A percentile compares a stretch with the other conserved stretches of the same genome.
Evolutionary conservation across 1,140 invertebrate species (phyloP).

Genomic region (Pissodes strobi): DNA sequence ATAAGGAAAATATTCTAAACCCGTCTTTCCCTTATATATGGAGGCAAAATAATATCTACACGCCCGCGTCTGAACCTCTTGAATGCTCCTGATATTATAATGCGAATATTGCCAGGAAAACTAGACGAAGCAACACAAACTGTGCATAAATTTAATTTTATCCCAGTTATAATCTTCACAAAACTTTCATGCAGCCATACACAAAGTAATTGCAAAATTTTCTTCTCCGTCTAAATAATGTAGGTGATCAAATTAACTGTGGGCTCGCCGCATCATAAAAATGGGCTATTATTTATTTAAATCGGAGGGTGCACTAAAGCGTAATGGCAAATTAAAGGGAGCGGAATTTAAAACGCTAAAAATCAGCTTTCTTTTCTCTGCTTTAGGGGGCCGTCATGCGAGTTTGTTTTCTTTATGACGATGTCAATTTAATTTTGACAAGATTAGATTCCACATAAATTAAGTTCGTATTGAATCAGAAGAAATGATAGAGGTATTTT

Average conservation of each 20-base stretch:
- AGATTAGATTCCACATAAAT: no score
- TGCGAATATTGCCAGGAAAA: neutral
- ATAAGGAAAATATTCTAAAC: no score
- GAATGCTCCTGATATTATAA: no score
- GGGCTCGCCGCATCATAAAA: slow-evolving; percentile 32
- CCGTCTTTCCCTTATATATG: no score
- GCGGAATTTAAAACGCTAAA: slow-evolving; percentile 37
- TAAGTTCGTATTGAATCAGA: no score
- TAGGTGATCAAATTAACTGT: slow-evolving; percentile 34
- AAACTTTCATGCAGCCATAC: slow-evolving; percentile 24
- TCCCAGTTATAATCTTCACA: slow-evolving; percentile 17
- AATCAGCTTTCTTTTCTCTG: slow-evolving; percentile 35
- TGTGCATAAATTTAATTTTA: slow-evolving; percentile 19
- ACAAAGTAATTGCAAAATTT: slow-evolving; percentile 34
- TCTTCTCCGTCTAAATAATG: slow-evolving; percentile 29
- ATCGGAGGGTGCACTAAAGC: slow-evolving; percentile 31
- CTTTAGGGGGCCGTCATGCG: neutral
- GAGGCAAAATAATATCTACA: no score
- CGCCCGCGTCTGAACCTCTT: no score
- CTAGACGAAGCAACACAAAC: no score
- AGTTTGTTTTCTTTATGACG: no score
- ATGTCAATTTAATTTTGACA: no score
- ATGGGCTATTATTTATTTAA: slow-evolving; percentile 35
- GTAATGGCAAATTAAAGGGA: slow-evolving; percentile 37
- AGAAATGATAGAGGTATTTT: no score